Evolutionary conservation across 1,140 invertebrate genomes (phyloP).

Genomic region (Coptotermes formosanus): DNA sequence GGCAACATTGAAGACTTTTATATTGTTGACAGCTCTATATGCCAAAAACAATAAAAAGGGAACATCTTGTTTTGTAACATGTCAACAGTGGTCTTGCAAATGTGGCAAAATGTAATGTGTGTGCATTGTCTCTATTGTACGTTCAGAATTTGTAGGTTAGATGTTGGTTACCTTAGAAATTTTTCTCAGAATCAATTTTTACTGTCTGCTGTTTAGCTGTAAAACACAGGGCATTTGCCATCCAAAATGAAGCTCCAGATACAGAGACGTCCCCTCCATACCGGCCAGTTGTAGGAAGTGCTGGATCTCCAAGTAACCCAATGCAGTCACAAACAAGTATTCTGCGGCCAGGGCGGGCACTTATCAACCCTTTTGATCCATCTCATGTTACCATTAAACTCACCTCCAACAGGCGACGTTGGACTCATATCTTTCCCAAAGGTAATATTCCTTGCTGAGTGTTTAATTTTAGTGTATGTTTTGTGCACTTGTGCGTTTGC

Average conservation of each 20-base stretch:
- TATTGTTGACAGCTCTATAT: too few species aligned
- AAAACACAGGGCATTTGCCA: constrained; percentile 41
- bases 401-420: constrained; percentile 92
- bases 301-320: constrained; percentile 44
- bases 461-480: background rate
- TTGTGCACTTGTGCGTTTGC: background rate
- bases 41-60: too few species aligned
- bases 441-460: constrained; percentile 53
- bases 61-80: too few species aligned
- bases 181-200: background rate
- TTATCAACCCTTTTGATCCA: constrained; percentile 97
- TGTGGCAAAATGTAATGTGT: too few species aligned
- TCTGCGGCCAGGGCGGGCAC: constrained; percentile 66
- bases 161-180: background rate
- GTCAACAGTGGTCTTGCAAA: too few species aligned
- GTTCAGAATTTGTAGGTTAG: too few species aligned
- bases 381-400: constrained; percentile 95
- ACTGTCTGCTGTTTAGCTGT: constrained; percentile 27
- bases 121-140: too few species aligned
- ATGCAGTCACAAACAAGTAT: constrained; percentile 46
- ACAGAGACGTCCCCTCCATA: constrained; percentile 55
- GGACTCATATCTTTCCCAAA: constrained; percentile 99
- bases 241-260: constrained; percentile 48
- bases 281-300: constrained; percentile 57
- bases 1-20: too few species aligned